Base-by-base conservation (phyloP, 2,888 invertebrate species). In the Cataglyphis cursor region DNA sequence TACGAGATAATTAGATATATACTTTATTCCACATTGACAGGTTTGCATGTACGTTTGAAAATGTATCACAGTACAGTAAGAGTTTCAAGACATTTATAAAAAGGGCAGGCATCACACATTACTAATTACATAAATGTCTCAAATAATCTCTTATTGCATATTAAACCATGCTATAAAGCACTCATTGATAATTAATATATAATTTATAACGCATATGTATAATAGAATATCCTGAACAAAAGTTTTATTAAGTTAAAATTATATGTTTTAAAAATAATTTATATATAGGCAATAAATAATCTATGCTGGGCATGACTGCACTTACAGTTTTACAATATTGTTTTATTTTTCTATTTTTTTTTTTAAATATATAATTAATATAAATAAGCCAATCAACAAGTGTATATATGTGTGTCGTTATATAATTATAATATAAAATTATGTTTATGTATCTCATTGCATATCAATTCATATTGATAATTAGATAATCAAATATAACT, bases 31-130 rank as follows among this genome's bases (percentile, higher is more conserved):
- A 44, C 8, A 48, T n/a, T 48, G 48, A 48, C n/a, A 18, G n/a
- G 1, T 48, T 48, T 8, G 48, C 48, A 48, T 54, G 62, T 41
- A 66, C 24, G 31, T 44, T 72, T 44, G 48, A 74, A 82, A 75
- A 82, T 68, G 38, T 82, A 82, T 82, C 82, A 82, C 82, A 82
- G 82, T 76, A 68, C 66, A 61, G 51, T 51, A 76, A 76, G 51
- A 76, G 76, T 61, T 66, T 61, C 12, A 48, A 59, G 57, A 82
- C 44, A 76, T 15, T 61, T 74, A 38, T 48, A 35, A 44, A 73
- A 72, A n/a, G 44, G 51, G 38, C 76, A 73, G 57, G 35, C 57
- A 66, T 28, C 28, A 24, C 65, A 31, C 66, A 59, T 82, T 78
- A 82, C 44, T 59, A 38, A 75, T 51, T n/a, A 48, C n/a, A 18